Conservation (phyloP, 1,140 invertebrate genomes). For the Neoseiulus cucumeris region DNA sequence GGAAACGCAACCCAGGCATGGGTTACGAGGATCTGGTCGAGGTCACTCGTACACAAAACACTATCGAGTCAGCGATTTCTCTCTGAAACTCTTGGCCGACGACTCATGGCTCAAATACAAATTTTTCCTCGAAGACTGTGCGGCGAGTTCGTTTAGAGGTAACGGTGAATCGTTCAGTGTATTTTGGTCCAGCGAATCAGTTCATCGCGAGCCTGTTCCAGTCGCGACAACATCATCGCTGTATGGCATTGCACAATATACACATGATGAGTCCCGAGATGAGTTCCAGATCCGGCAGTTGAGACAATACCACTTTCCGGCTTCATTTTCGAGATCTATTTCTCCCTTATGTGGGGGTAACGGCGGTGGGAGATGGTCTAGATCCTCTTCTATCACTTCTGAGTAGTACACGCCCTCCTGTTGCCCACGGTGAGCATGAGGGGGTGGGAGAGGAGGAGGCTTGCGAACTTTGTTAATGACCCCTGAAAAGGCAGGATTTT, state of each 20-base stretch:
- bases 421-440: background rate
- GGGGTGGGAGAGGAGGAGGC: background rate
- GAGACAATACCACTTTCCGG: slow-evolving; percentile 1
- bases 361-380: background rate
- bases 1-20: too few species aligned
- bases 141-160: too few species aligned
- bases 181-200: too few species aligned
- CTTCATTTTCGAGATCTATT: background rate
- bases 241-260: slow-evolving; percentile 5
- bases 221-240: slow-evolving; percentile 5
- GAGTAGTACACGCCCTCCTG: background rate
- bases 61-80: too few species aligned
- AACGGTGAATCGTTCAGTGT: too few species aligned
- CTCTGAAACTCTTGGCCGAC: too few species aligned
- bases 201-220: background rate
- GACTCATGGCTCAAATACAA: too few species aligned
- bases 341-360: slow-evolving; percentile 6
- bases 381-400: background rate
- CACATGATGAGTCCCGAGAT: background rate
- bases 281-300: slow-evolving; percentile 5
- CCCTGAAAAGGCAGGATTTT: background rate
- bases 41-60: too few species aligned
- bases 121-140: too few species aligned
- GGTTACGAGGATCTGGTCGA: too few species aligned
- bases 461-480: background rate